Evolutionary conservation across 2,113 vertebrate species (phyloP).

Genomic region (Ifrita kowaldi): DNA sequence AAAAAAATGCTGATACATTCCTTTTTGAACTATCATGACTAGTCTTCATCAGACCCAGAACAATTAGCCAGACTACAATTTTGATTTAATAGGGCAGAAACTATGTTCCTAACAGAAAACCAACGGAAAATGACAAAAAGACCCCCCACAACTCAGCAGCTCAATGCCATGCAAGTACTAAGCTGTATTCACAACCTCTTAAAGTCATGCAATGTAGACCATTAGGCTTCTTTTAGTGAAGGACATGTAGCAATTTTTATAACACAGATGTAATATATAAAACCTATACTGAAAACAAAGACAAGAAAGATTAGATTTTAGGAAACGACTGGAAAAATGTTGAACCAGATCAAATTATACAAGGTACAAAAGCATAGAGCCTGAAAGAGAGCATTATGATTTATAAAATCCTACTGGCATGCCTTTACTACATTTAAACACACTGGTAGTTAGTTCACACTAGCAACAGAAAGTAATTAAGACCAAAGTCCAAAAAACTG

Average conservation of each 20-base stretch:
- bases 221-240: background rate
- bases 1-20: background rate
- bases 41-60: background rate
- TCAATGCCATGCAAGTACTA: background rate
- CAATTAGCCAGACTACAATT: background rate
- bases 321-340: background rate
- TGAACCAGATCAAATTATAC: background rate
- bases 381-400: background rate
- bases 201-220: background rate
- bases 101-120: background rate
- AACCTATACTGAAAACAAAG: background rate
- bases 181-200: background rate
- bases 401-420: background rate
- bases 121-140: background rate
- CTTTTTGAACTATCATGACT: background rate
- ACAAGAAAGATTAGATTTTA: background rate
- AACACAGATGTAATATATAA: background rate
- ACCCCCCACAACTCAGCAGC: background rate
- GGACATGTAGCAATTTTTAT: background rate
- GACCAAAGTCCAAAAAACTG: background rate
- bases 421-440: background rate
- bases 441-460: background rate
- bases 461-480: slow-evolving; percentile 17
- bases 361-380: background rate
- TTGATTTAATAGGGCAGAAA: background rate